A percentile compares a stretch with the other conserved stretches of the same genome.
Conservation (phyloP, 2,797 vertebrate species). For the Sebastes steindachneri region DNA sequence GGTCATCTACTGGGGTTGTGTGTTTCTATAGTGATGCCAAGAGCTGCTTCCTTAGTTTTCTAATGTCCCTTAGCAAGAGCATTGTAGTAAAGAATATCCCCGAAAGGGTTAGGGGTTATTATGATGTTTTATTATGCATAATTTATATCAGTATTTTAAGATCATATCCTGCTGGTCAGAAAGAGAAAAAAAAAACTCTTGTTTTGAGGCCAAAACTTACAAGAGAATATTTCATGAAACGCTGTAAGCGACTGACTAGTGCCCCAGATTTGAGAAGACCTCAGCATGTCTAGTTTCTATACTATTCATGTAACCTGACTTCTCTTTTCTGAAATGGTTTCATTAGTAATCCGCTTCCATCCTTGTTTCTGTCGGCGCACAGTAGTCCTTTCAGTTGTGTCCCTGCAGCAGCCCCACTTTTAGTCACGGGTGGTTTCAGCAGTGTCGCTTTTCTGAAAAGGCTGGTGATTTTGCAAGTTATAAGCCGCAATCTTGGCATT, state of each 20-base stretch:
- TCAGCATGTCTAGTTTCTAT: conserved; percentile 26
- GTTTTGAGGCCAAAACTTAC: conserved; percentile 17
- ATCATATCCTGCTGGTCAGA: conserved; percentile 20
- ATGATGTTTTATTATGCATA: conserved; percentile 12
- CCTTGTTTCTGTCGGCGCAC: conserved; percentile 77
- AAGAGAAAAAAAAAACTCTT: background rate
- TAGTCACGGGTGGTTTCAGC: conserved; percentile 78
- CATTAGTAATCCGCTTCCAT: conserved; percentile 82
- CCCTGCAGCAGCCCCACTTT: conserved; percentile 75
- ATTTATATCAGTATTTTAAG: conserved; percentile 9
- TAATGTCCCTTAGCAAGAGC: conserved; percentile 28
- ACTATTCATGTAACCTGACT: conserved; percentile 59
- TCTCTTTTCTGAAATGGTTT: conserved; percentile 70
- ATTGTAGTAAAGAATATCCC: conserved; percentile 30
- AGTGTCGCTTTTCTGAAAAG: conserved; percentile 62
- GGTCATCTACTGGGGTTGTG: conserved; percentile 80
- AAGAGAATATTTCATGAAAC: conserved; percentile 48
- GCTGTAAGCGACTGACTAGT: conserved; percentile 14
- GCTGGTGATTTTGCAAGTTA: conserved; percentile 70
- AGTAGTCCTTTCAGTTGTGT: conserved; percentile 80
- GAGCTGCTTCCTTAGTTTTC: conserved; percentile 58
- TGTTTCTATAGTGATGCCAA: conserved; percentile 70
- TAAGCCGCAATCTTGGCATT: conserved; percentile 71
- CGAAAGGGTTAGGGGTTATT: background rate
- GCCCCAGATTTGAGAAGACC: conserved; percentile 40